Conservation (phyloP, 2,797 vertebrate species). For the Holocentrus rufus region DNA sequence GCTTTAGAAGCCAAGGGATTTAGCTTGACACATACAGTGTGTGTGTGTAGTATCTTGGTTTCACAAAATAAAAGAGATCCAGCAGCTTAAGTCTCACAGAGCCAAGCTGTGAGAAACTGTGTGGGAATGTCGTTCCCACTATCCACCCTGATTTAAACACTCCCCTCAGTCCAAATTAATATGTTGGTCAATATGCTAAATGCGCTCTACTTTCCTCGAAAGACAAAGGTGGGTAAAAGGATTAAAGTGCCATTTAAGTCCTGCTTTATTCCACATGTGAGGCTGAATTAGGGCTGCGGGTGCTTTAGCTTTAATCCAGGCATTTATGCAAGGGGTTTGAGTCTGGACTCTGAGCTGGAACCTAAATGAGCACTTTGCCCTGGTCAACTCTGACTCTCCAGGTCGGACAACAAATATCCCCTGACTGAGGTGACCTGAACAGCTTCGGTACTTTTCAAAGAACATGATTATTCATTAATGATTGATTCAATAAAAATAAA, state of each 20-base stretch:
- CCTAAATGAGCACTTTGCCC: slow-evolving; percentile 55
- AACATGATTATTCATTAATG: background rate
- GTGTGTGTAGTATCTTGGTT: background rate
- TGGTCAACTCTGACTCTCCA: slow-evolving; percentile 38
- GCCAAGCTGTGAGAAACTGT: too few relatives aligned
- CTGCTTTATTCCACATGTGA: slow-evolving; percentile 36
- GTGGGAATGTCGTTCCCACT: too few relatives aligned
- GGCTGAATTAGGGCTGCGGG: slow-evolving; percentile 44
- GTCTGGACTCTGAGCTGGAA: slow-evolving; percentile 65
- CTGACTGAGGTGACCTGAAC: background rate
- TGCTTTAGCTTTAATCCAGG: slow-evolving; percentile 65
- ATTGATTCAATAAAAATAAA: too few relatives aligned
- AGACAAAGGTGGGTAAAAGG: slow-evolving; percentile 21
- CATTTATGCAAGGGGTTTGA: slow-evolving; percentile 61
- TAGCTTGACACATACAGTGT: background rate
- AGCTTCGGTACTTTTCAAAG: background rate
- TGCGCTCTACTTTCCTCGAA: slow-evolving; percentile 21
- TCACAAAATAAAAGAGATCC: background rate
- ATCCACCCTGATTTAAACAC: too few relatives aligned
- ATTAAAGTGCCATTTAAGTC: slow-evolving; percentile 43
- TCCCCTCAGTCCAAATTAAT: background rate
- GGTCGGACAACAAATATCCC: background rate
- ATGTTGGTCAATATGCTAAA: slow-evolving; percentile 10
- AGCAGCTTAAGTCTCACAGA: too few relatives aligned
- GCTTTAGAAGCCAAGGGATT: too few relatives aligned